These are phyloP conservation scores for Plectus sambesii DNA, from an alignment of 1,140 invertebrate species.

Conservation along the genomic window DNA sequence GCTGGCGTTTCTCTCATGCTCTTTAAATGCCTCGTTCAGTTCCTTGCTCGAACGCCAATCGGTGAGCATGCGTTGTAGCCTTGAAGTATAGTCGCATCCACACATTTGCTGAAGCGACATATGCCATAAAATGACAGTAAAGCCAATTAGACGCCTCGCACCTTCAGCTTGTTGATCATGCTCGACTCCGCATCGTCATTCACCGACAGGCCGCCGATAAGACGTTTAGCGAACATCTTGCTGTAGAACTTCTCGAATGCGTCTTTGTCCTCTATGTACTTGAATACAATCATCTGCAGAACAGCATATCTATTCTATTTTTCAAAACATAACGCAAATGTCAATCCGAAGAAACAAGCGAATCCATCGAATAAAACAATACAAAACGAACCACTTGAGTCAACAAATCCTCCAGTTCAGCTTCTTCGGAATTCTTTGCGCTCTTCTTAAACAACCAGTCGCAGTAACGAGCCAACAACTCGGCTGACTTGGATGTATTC, in stretches of 20 bases:
- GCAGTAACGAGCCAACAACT: slow-evolving; percentile 92
- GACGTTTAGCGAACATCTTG: slow-evolving; percentile 92
- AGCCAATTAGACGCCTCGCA: no score
- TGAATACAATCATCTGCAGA: slow-evolving; percentile 90
- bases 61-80: no score
- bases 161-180: no score
- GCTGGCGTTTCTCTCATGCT: no score
- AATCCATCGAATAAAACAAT: slow-evolving; percentile 10
- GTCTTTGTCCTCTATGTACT: slow-evolving; percentile 99
- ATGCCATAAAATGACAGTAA: no score
- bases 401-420: slow-evolving; percentile 90
- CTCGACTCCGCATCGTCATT: no score
- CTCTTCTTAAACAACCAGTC: slow-evolving; percentile 85
- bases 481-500: slow-evolving; percentile 87
- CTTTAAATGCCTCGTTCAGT: no score
- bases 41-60: no score
- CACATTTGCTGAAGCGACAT: no score
- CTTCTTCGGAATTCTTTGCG: slow-evolving; percentile 94
- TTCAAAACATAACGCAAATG: slow-evolving; percentile 4
- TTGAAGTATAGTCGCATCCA: no score
- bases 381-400: slow-evolving; percentile 81
- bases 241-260: slow-evolving; percentile 99
- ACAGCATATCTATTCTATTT: no score
- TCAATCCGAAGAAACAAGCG: no score
- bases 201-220: slow-evolving; percentile 92